A percentile compares a stretch with the other conserved stretches of the same genome.
Evolutionary conservation across 2,888 invertebrate genomes (phyloP).

Genomic region (Osmoderma eremita): DNA sequence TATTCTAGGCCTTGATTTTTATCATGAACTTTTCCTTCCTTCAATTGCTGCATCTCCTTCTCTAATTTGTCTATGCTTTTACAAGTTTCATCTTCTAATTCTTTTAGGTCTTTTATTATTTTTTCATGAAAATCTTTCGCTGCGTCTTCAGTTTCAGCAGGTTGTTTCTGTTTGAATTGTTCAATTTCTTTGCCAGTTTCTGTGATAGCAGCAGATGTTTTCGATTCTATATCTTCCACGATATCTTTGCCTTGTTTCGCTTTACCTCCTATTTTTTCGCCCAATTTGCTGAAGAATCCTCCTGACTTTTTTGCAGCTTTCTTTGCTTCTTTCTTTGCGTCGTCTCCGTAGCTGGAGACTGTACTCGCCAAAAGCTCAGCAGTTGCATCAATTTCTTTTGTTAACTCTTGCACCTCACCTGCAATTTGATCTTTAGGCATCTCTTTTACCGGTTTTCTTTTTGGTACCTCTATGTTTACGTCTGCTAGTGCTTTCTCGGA

Average conservation of each 20-base stretch:
- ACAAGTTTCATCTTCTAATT: conserved; percentile 11
- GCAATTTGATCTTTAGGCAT: conserved; percentile 30
- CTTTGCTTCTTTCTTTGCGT: conserved; percentile 36
- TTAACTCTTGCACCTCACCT: conserved; percentile 31
- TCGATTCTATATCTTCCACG: conserved; percentile 19
- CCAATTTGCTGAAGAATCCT: conserved; percentile 45
- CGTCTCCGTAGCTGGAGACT: conserved; percentile 32
- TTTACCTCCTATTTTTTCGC: conserved; percentile 44
- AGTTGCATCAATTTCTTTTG: conserved; percentile 39
- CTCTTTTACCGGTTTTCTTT: conserved; percentile 1
- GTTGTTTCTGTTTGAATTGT: conserved; percentile 1
- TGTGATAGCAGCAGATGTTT: conserved; percentile 2
- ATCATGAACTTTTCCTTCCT: not conserved
- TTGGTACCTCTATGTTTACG: not conserved
- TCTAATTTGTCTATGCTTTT: not conserved
- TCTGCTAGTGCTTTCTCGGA: conserved; percentile 6
- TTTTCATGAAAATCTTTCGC: conserved; percentile 47
- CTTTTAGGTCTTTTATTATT: conserved; percentile 45
- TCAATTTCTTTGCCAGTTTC: conserved; percentile 19
- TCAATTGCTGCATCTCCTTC: not conserved
- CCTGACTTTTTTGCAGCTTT: conserved; percentile 45
- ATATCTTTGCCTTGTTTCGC: conserved; percentile 40
- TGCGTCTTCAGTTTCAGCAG: conserved; percentile 42
- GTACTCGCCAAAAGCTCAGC: conserved; percentile 36
- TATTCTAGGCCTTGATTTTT: not conserved